Evolutionary conservation across 2,797 vertebrate species (phyloP).

Genomic region (Oryzias sinensis): DNA sequence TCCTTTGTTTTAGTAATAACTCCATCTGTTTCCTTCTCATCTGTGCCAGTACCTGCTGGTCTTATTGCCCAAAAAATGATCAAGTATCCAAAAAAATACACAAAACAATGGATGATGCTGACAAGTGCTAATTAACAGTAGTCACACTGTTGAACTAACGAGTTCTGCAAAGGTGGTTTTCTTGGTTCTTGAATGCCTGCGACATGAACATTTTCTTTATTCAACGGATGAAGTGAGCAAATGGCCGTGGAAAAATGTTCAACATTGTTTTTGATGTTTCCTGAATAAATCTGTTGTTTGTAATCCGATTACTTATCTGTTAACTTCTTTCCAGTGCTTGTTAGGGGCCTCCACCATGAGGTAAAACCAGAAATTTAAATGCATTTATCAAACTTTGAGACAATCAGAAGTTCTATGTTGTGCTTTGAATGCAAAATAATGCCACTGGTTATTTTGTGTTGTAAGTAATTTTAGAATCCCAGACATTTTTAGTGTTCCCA

Average conservation of each 20-base stretch:
- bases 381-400: no score
- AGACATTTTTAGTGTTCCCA: no score
- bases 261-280: no score
- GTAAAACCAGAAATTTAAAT: no score
- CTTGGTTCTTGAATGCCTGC: not conserved
- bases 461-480: no score
- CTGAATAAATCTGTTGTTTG: no score
- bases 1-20: not conserved
- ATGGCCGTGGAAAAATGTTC: constrained; percentile 20
- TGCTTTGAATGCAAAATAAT: no score
- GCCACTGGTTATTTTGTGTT: no score
- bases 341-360: no score
- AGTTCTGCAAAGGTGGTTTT: not conserved
- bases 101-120: constrained; percentile 1
- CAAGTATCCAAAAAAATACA: not conserved
- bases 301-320: no score
- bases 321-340: no score
- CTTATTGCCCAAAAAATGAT: constrained; percentile 3
- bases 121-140: not conserved
- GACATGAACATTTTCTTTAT: constrained; percentile 29
- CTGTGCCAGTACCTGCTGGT: constrained; percentile 1
- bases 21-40: not conserved
- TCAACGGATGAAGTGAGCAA: constrained; percentile 19
- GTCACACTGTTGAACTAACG: not conserved
- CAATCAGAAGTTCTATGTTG: no score